phyloP scores from a whole-genome alignment of 92 coral and sea anemone species.

The Meandrina meandrites region DNA sequence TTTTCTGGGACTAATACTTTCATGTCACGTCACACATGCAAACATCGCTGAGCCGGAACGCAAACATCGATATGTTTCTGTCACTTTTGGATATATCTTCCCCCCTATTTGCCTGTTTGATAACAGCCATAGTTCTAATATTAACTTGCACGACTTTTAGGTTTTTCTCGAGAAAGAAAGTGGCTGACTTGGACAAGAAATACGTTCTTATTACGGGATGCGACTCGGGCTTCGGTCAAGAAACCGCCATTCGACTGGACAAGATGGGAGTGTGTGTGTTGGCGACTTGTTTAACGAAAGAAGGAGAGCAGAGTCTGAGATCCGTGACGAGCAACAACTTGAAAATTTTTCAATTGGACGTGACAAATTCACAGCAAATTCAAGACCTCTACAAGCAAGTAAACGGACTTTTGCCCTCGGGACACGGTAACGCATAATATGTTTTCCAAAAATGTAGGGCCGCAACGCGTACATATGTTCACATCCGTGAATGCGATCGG shows the following conservation, averaged over 20 bases:
- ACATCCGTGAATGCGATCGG: too few species aligned
- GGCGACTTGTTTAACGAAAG: slow-evolving; percentile 84
- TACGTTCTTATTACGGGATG: slow-evolving; percentile 85
- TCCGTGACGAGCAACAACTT: slow-evolving; percentile 62
- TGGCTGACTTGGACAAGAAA: slow-evolving; percentile 45
- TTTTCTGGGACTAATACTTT: not conserved
- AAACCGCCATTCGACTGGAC: slow-evolving; percentile 72
- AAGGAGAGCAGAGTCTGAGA: slow-evolving; percentile 60
- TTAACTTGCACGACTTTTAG: slow-evolving; percentile 5
- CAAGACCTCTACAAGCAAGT: slow-evolving; percentile 52
- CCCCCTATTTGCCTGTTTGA: not conserved
- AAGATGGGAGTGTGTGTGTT: slow-evolving; percentile 75
- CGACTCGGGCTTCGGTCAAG: slow-evolving; percentile 81
- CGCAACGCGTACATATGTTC: slow-evolving; percentile 1
- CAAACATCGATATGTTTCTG: slow-evolving; percentile 12
- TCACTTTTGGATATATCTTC: not conserved
- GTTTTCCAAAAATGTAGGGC: not conserved
- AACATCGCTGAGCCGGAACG: not conserved
- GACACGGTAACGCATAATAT: slow-evolving; percentile 17
- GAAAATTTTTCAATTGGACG: slow-evolving; percentile 68
- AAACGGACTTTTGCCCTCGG: slow-evolving; percentile 27
- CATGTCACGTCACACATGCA: not conserved
- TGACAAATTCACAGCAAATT: slow-evolving; percentile 69
- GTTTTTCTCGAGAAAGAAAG: slow-evolving; percentile 24
- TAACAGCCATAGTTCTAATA: not conserved